Conservation (phyloP, 2,113 vertebrate genomes). For the Canis aureus region DNA sequence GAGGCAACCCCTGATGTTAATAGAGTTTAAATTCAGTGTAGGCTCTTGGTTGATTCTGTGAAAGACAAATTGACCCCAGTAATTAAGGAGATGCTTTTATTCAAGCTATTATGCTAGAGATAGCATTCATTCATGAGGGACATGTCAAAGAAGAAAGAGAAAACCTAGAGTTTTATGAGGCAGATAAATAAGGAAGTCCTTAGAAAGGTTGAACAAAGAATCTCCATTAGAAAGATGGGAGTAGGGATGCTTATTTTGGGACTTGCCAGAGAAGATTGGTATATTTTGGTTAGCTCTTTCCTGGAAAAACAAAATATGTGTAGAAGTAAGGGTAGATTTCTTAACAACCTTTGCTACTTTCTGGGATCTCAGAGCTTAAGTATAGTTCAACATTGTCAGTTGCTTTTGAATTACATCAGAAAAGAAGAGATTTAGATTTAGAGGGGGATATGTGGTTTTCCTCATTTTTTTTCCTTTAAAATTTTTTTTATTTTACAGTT, state of each 20-base stretch:
- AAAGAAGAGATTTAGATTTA: constrained; percentile 34
- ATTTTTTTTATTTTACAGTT: too few relatives aligned
- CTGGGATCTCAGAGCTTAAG: not conserved
- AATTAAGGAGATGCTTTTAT: not conserved
- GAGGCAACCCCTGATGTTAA: not conserved
- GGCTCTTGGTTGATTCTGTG: not conserved
- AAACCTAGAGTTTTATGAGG: not conserved
- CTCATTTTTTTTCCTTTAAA: not conserved
- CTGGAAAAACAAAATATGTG: not conserved
- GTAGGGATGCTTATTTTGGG: not conserved
- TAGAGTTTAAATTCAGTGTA: not conserved
- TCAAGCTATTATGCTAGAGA: not conserved
- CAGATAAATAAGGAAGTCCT: not conserved
- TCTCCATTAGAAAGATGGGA: not conserved
- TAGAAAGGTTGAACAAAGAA: not conserved
- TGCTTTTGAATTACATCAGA: not conserved
- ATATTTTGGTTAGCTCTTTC: not conserved
- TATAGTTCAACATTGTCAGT: not conserved
- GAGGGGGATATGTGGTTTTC: not conserved
- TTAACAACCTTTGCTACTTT: not conserved
- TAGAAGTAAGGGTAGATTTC: not conserved
- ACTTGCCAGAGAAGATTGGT: not conserved
- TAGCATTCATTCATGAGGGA: not conserved
- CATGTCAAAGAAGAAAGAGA: not conserved
- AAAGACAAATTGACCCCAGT: not conserved